A percentile compares a stretch with the other conserved stretches of the same genome.
Conservation (phyloP, 2,888 invertebrate genomes). For the Scaptodrosophila latifasciaeformis region DNA sequence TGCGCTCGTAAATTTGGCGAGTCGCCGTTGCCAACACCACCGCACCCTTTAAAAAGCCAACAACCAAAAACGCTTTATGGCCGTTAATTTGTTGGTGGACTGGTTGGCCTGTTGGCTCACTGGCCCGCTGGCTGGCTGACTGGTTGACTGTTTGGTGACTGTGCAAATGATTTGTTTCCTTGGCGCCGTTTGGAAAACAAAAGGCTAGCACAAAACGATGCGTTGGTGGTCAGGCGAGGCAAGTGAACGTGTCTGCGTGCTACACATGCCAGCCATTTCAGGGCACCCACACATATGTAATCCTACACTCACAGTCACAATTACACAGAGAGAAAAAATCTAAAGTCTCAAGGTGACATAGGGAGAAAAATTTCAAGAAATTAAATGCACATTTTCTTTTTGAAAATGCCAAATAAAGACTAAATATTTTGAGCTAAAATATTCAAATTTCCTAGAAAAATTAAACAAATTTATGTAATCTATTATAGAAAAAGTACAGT, state of each 20-base stretch:
- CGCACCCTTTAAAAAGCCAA: neutral
- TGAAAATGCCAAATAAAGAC: too few species aligned
- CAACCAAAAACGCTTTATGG: constrained; percentile 59
- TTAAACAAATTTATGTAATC: too few species aligned
- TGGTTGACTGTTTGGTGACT: constrained; percentile 14
- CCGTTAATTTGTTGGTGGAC: constrained; percentile 58
- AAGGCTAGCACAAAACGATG: constrained; percentile 44
- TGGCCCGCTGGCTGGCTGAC: neutral
- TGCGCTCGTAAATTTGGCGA: constrained; percentile 52
- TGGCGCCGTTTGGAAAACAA: constrained; percentile 64
- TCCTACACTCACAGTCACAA: too few species aligned
- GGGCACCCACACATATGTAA: too few species aligned
- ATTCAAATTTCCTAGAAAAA: too few species aligned
- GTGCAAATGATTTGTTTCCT: constrained; percentile 72
- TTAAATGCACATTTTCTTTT: too few species aligned
- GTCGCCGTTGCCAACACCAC: constrained; percentile 1
- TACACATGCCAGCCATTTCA: constrained; percentile 43
- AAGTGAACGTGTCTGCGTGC: constrained; percentile 56
- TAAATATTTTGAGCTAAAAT: too few species aligned
- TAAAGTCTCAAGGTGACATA: too few species aligned
- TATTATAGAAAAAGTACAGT: too few species aligned
- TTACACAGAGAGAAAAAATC: too few species aligned
- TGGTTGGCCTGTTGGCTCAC: neutral
- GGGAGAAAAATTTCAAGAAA: too few species aligned
- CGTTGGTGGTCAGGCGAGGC: neutral